A percentile compares a stretch with the other conserved stretches of the same genome.
phyloP scores from a whole-genome alignment of 2,113 vertebrate species.

The Cyrtonyx montezumae region DNA sequence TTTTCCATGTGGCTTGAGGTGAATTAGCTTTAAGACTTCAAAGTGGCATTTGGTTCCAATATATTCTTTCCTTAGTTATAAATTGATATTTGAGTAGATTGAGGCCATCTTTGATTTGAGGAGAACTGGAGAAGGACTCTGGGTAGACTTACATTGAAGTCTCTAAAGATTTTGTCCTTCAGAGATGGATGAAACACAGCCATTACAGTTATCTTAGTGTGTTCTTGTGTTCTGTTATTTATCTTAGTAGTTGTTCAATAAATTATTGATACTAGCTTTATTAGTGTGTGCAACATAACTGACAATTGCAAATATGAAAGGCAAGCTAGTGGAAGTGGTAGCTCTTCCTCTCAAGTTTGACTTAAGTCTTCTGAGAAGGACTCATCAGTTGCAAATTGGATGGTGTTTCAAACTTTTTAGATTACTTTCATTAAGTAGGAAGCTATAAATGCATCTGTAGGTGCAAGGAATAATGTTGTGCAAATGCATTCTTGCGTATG shows the following conservation, averaged over 20 bases:
- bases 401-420: background rate
- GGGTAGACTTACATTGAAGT: background rate
- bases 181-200: background rate
- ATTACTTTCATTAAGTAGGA: background rate
- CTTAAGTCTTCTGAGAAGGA: background rate
- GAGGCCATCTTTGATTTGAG: background rate
- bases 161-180: background rate
- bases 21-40: background rate
- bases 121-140: background rate
- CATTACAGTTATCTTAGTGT: background rate
- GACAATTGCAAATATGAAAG: background rate
- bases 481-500: background rate
- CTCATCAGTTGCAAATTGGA: background rate
- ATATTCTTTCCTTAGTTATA: accelerated
- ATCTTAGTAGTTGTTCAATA: background rate
- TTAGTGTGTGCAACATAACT: background rate
- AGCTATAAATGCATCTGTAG: background rate
- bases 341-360: background rate
- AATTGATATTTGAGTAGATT: background rate
- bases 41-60: background rate
- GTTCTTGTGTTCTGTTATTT: background rate
- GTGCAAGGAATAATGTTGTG: background rate
- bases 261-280: accelerated
- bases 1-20: background rate
- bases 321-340: background rate